Percentiles rank a stretch among this genome's conserved stretches.
These are phyloP conservation scores for Eupelmus urozonus DNA, from an alignment of 2,888 invertebrate genomes.

Conservation along the genomic window DNA sequence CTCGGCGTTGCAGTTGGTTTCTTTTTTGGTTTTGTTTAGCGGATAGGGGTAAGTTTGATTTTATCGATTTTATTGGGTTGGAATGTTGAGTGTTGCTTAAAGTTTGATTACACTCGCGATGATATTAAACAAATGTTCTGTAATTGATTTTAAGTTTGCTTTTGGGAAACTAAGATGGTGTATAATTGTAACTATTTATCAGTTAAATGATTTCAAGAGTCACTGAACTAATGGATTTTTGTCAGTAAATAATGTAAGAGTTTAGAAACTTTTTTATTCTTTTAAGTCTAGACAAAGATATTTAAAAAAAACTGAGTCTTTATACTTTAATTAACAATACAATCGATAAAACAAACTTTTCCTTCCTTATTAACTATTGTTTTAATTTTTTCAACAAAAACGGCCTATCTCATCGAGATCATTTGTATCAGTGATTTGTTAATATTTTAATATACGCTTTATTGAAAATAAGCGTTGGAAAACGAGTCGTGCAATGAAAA, in stretches of 20 bases:
- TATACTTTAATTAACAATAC: too few species aligned
- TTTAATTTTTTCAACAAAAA: neutral
- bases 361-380: neutral
- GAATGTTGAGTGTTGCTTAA: too few species aligned
- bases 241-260: too few species aligned
- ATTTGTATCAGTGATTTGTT: neutral
- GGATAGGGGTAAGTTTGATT: neutral
- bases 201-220: too few species aligned
- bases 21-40: neutral
- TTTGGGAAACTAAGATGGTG: too few species aligned
- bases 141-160: too few species aligned
- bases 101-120: neutral
- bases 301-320: too few species aligned
- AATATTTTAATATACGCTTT: neutral
- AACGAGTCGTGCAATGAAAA: slow-evolving; percentile 35
- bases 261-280: too few species aligned
- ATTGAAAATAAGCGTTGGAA: neutral
- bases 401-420: neutral
- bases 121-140: too few species aligned
- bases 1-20: neutral
- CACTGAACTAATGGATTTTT: too few species aligned
- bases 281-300: too few species aligned
- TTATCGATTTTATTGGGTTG: neutral
- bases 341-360: slow-evolving; percentile 21
- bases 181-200: too few species aligned